Conservation (phyloP, 1,140 invertebrate genomes). For the Drosophila mojavensis region DNA sequence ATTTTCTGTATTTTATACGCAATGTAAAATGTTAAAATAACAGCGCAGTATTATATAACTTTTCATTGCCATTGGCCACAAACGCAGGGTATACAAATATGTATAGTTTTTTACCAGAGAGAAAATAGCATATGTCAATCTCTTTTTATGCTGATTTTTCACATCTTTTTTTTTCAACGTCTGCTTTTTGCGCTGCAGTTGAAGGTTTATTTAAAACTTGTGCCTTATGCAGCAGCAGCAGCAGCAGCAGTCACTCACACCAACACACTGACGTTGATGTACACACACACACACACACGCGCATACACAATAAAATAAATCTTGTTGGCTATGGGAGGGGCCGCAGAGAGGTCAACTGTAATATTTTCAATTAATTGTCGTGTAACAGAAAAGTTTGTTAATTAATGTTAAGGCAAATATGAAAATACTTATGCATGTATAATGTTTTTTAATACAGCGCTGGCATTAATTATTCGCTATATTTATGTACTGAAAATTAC, state of each 20-base stretch:
- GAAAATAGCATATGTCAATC: slow-evolving; percentile 6
- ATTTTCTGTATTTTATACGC: too few relatives aligned
- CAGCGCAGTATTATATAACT: too few relatives aligned
- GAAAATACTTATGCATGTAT: neutral
- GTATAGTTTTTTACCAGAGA: slow-evolving; percentile 2
- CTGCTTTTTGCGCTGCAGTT: slow-evolving; percentile 21
- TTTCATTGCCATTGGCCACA: too few relatives aligned
- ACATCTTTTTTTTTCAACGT: neutral
- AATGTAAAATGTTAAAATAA: too few relatives aligned
- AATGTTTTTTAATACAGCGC: neutral
- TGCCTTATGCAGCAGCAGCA: neutral
- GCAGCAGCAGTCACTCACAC: neutral
- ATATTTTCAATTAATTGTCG: slow-evolving; percentile 50
- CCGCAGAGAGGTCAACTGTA: slow-evolving; percentile 2
- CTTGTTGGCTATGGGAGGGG: slow-evolving; percentile 20
- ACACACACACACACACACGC: too few relatives aligned
- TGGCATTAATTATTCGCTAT: neutral
- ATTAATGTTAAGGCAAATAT: slow-evolving; percentile 33
- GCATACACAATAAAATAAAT: slow-evolving; percentile 34
- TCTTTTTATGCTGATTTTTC: slow-evolving; percentile 47
- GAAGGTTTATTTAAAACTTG: slow-evolving; percentile 55
- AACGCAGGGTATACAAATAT: neutral
- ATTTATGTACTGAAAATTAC: neutral
- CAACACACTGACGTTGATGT: neutral
- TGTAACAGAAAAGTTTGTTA: slow-evolving; percentile 46